These are phyloP conservation scores for Nomada goodeniana DNA, from an alignment of 2,888 invertebrate species.

Conservation along the genomic window DNA sequence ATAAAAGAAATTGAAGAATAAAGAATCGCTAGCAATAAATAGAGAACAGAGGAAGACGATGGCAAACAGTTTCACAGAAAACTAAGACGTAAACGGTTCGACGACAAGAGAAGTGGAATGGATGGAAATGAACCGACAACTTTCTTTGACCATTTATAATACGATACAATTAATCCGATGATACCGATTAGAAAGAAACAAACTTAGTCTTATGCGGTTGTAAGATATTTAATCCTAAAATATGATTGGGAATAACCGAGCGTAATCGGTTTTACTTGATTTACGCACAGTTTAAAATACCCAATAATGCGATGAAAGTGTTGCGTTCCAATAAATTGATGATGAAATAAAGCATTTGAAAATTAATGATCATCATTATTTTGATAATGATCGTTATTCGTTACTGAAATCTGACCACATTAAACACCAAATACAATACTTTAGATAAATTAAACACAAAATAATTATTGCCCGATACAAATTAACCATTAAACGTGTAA, in stretches of 20 bases:
- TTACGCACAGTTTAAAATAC: neutral
- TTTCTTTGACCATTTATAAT: constrained; percentile 13
- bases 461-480: too few relatives aligned
- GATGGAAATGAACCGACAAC: neutral
- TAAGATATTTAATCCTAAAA: constrained; percentile 14
- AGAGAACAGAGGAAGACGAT: neutral
- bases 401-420: neutral
- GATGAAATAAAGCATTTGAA: neutral
- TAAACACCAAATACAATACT: neutral
- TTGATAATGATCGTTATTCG: neutral
- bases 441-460: neutral
- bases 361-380: neutral
- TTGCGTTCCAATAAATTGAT: neutral
- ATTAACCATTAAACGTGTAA: too few relatives aligned
- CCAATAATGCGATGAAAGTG: neutral
- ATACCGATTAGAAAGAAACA: neutral
- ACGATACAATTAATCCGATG: neutral
- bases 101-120: neutral
- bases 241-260: neutral
- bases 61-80: neutral
- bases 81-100: neutral
- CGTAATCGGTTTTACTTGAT: neutral
- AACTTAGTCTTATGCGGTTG: neutral
- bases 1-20: constrained; percentile 15
- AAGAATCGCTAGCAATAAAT: constrained; percentile 15